phyloP scores from a whole-genome alignment of 2,888 invertebrate species.

The Embidobia sp. region DNA sequence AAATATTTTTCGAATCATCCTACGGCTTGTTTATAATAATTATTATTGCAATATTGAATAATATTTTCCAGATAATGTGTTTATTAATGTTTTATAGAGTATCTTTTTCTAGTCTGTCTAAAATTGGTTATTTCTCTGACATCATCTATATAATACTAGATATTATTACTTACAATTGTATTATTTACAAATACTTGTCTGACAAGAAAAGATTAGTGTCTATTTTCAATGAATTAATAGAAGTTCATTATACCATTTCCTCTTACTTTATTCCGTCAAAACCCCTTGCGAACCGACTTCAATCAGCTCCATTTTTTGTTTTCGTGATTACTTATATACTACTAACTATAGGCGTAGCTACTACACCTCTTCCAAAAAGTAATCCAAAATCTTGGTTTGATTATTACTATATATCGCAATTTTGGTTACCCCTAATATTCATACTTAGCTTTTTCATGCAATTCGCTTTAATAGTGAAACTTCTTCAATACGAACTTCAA shows the following conservation, averaged over 20 bases:
- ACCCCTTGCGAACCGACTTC: background rate
- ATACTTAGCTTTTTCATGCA: conserved; percentile 8
- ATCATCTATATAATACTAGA: background rate
- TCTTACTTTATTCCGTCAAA: background rate
- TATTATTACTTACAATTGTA: background rate
- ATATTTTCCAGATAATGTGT: background rate
- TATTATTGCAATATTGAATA: background rate
- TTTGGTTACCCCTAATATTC: conserved; percentile 6
- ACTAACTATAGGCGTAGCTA: background rate
- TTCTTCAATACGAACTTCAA: conserved; percentile 11
- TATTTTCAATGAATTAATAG: conserved; percentile 2
- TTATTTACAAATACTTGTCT: background rate
- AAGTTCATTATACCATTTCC: conserved; percentile 6
- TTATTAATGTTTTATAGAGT: background rate
- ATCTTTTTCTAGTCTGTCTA: background rate
- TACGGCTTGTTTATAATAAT: background rate
- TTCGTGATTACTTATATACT: background rate
- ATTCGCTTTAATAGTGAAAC: background rate
- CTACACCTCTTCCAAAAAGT: conserved; percentile 3
- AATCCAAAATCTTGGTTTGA: conserved; percentile 3
- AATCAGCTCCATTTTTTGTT: background rate
- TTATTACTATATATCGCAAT: conserved; percentile 8
- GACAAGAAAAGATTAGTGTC: background rate
- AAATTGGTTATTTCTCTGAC: conserved; percentile 14
- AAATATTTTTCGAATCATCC: background rate